Base-by-base conservation (phyloP, 2,888 invertebrate species). In the Archips xylosteana region DNA sequence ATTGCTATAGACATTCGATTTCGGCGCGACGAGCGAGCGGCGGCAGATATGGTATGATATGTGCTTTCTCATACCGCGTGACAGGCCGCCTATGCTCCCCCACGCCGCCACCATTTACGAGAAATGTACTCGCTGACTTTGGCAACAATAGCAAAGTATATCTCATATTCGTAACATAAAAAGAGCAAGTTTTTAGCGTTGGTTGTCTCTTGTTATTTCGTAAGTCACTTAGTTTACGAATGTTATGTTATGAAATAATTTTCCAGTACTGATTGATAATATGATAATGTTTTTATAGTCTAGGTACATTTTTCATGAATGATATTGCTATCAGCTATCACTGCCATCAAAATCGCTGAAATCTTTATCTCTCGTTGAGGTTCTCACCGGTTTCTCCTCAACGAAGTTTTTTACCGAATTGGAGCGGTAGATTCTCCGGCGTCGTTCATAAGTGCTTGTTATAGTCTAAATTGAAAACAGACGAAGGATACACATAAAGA, bases 71-170 rank as follows among this genome's bases (percentile, higher is more conserved):
- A 94, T 92, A 85, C 85, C 81, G 86, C 87, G 78, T 91, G 94
- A 92, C 93, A 83, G 85, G 78, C 76, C 84, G 86, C 89, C 90
- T 92, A 87, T 91, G 92, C 85, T 88, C 88, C 89, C 91, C 87
- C 82, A 80, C 10, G 15, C 65, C 65, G n/a, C 32, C 49, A n/a
- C 51, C 49, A 36, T 51, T 49, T 34, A 51, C 49, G 36, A 65
- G 49, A 36, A 15, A 63, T 63, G 32, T 47, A 63, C 34, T 62
- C 12, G 23, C 62, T 13, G 47, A 45, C 63, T 63, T 47, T 47
- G 47, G 32, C 47, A 63, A 63, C 47, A 47, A 45, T 47, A 63
- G 32, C 32, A 1, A 32, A 57, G 57, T 23, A 57, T 32, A 54
- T 54, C 2, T 54, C 23, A 49, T 39, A 39, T 39, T 39, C 39